Percentiles rank a stretch among this genome's conserved stretches.
Conservation (phyloP, 2,113 vertebrate genomes). For the Crotalus viridis region DNA sequence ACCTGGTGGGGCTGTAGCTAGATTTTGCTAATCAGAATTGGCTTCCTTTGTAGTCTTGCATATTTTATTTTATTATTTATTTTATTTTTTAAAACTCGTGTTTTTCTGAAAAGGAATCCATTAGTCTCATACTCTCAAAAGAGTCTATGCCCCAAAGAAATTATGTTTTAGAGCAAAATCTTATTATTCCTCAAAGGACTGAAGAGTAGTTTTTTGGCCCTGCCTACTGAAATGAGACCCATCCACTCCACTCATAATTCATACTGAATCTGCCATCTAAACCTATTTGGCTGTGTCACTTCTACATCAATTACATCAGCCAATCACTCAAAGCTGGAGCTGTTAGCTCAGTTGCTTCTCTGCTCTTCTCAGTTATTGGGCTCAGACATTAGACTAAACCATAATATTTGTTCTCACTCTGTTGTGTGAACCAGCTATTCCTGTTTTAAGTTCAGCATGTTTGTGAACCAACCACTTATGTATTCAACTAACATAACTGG, state of each 20-base stretch:
- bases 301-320: not conserved
- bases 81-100: not conserved
- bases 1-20: not conserved
- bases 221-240: not conserved
- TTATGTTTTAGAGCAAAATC: not conserved
- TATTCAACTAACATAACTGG: not conserved
- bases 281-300: not conserved
- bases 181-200: not conserved
- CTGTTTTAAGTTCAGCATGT: not conserved
- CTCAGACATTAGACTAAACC: not conserved
- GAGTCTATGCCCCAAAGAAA: not conserved
- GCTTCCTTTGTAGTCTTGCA: not conserved
- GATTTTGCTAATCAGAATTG: not conserved
- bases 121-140: not conserved
- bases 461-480: not conserved
- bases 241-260: not conserved
- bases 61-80: no score
- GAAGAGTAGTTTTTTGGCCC: not conserved
- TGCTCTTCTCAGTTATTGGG: not conserved
- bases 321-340: not conserved
- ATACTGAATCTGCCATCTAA: not conserved
- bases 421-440: not conserved
- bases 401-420: not conserved
- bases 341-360: not conserved
- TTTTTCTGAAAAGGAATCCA: not conserved